Base-by-base conservation (phyloP, 2,888 invertebrate genomes). In the Watsonalla binaria region DNA sequence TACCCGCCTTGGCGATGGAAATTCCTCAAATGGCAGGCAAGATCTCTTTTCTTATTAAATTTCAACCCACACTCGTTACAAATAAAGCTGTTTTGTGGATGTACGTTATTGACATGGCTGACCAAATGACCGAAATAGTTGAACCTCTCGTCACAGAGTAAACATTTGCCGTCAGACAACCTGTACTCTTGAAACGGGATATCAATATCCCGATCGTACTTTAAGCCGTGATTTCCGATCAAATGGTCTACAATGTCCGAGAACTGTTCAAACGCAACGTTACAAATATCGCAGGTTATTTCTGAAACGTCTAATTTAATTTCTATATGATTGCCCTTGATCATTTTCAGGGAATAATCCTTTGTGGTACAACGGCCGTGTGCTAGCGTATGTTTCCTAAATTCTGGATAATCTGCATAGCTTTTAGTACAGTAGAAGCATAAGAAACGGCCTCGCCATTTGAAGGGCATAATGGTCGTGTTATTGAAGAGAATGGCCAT, bases 401-500 rank as follows among this genome's bases (percentile, higher is more conserved):
- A 79, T n/a, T 82, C 79, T 4, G 58, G 48, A 54, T 87, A 84
- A 45, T 84, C 78, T 0, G 72, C 59, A 56, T 72, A 77, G 54
- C 65, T 75, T 61, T 78, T 70, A 6, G 80, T 80, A 65, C 89
- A 90, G 72, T 85, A 87, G 68, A 85, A 89, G 62, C 89, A 90
- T 6, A 80, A 65, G 56, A 79, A 86, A 56, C 72, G 77, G 24
- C 81, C 82, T n/a, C 82, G 76, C 89, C 88, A 88, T 76, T 86
- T 86, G 70, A 89, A 89, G 35, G 89, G 89, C 54, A 88, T 68
- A 51, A 90, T 72, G 0, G 85, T 72, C 0, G 88, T 87, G 67
- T 82, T 76, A 80, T 87, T 86, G 81, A 89, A 87, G 55, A 90
- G 69, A 53, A 77, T 77, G 83, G 80, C 78, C 72, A 89, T 75